Evolutionary conservation across 2,888 invertebrate species (phyloP).

Genomic region (Metellina segmentata): DNA sequence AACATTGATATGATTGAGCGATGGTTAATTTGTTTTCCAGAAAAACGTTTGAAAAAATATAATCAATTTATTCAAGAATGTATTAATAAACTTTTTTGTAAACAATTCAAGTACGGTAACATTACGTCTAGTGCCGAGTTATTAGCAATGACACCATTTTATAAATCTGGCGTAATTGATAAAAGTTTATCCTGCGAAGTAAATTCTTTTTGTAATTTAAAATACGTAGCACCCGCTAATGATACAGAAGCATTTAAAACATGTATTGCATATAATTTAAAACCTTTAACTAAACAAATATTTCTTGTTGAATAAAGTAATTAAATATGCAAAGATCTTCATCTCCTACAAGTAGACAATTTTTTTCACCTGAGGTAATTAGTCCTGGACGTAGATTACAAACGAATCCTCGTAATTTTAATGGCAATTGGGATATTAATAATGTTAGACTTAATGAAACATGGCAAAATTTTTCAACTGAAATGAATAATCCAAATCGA

Average conservation of each 20-base stretch:
- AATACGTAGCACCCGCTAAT: constrained; percentile 11
- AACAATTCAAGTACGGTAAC: constrained; percentile 27
- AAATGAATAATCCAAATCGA: no score
- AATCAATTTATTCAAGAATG: constrained; percentile 22
- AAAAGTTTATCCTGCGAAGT: neutral
- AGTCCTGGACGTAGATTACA: no score
- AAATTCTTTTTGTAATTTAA: constrained; percentile 18
- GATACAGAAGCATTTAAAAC: constrained; percentile 22
- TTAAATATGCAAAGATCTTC: neutral
- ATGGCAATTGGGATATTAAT: no score
- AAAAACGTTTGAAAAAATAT: constrained; percentile 33
- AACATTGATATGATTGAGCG: constrained; percentile 27
- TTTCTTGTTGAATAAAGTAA: constrained; percentile 30
- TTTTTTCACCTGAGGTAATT: no score
- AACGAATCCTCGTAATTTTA: no score
- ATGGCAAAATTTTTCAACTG: no score
- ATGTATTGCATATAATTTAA: neutral
- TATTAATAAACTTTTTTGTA: constrained; percentile 34
- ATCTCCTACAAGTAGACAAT: no score
- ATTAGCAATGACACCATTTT: constrained; percentile 28
- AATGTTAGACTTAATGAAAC: no score
- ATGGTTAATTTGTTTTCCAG: constrained; percentile 50
- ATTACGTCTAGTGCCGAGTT: constrained; percentile 7
- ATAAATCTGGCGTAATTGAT: constrained; percentile 22
- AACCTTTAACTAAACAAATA: neutral